These are phyloP conservation scores for Pluvialis apricaria DNA, from an alignment of 2,113 vertebrate genomes.

Conservation along the genomic window DNA sequence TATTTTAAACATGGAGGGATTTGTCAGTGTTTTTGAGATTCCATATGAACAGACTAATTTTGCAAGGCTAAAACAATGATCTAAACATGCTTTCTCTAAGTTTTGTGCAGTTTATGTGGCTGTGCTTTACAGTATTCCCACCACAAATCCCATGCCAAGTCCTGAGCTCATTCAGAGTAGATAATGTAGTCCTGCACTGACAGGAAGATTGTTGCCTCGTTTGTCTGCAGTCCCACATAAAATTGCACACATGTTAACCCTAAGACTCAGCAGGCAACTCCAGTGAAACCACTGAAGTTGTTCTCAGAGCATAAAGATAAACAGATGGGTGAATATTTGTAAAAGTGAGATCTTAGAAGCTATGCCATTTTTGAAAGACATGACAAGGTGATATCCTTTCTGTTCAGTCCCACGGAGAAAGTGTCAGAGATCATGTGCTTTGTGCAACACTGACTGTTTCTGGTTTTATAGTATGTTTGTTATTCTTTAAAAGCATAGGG, in stretches of 20 bases:
- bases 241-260: neutral
- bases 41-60: neutral
- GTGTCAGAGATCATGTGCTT: neutral
- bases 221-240: neutral
- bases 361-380: neutral
- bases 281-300: neutral
- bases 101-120: neutral
- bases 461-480: neutral
- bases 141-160: neutral
- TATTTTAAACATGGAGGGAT: neutral
- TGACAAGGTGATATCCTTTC: neutral
- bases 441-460: neutral
- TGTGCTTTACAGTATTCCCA: neutral
- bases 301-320: neutral
- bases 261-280: neutral
- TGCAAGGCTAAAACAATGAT: neutral
- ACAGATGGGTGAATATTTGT: neutral
- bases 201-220: neutral
- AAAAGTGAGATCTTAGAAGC: neutral
- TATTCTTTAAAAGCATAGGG: neutral
- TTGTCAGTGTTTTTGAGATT: neutral
- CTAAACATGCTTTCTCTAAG: neutral
- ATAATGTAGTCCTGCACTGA: neutral
- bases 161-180: neutral
- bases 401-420: neutral